Conservation (phyloP, 2,888 invertebrate genomes). For the Sipha maydis region DNA sequence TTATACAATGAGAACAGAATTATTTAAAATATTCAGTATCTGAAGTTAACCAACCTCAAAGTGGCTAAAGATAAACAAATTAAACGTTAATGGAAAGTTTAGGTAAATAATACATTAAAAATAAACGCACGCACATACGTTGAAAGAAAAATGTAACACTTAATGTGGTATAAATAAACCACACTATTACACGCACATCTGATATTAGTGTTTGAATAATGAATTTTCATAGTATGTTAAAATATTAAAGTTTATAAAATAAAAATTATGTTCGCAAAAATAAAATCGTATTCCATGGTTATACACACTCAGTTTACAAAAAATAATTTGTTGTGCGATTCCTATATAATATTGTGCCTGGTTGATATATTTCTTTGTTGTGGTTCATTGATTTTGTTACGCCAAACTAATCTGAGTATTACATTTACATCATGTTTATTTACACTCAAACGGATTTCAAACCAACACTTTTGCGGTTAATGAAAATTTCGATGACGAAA, state of each 20-base stretch:
- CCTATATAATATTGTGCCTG: not conserved
- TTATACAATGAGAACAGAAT: conserved; percentile 5
- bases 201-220: too few species aligned
- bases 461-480: not conserved
- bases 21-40: conserved; percentile 28
- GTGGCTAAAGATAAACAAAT: conserved; percentile 16
- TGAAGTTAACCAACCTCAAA: not conserved
- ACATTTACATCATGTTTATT: conserved; percentile 1
- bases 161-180: too few species aligned
- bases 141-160: too few species aligned
- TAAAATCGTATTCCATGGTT: too few species aligned
- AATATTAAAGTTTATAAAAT: too few species aligned
- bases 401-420: not conserved
- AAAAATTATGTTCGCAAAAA: too few species aligned
- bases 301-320: too few species aligned
- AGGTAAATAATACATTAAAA: too few species aligned
- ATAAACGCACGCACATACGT: too few species aligned
- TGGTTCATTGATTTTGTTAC: not conserved
- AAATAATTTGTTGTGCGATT: too few species aligned
- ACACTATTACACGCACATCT: too few species aligned
- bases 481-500: not conserved
- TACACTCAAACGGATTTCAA: not conserved
- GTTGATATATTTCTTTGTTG: not conserved
- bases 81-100: conserved; percentile 5
- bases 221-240: too few species aligned